Percentiles rank a stretch among this genome's conserved stretches.
Conservation (phyloP, 2,113 vertebrate genomes). For the Pelecanus crispus region DNA sequence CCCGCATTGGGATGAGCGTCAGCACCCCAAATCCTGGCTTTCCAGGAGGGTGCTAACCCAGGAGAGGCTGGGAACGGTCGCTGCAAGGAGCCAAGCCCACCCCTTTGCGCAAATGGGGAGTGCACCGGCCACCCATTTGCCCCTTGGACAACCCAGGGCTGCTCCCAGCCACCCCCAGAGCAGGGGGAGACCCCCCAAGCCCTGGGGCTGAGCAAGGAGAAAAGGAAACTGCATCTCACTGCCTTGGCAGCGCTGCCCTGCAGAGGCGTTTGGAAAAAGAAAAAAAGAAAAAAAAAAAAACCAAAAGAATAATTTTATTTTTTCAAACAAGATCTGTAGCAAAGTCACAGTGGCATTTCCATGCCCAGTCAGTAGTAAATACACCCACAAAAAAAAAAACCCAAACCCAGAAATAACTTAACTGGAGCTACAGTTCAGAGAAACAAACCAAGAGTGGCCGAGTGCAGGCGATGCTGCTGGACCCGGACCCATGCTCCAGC, state of each 20-base stretch:
- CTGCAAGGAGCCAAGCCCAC: background rate
- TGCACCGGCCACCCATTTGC: too few relatives aligned
- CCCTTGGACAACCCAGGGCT: background rate
- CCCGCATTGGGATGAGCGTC: fast-evolving
- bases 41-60: background rate
- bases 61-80: background rate
- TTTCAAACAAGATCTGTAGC: background rate
- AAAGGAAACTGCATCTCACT: background rate
- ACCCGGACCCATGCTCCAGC: background rate
- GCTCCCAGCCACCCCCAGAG: background rate
- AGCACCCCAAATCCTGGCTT: fast-evolving
- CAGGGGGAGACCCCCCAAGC: too few relatives aligned
- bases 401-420: background rate
- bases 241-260: background rate
- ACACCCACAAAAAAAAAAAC: background rate
- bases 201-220: background rate
- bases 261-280: fast-evolving
- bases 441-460: background rate
- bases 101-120: background rate
- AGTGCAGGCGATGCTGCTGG: background rate
- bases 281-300: background rate
- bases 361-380: background rate
- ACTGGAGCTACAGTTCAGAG: background rate
- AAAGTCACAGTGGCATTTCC: background rate
- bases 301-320: background rate